Evolutionary conservation across 2,888 invertebrate genomes (phyloP).

Genomic region (Xestoiulus laeticollis): DNA sequence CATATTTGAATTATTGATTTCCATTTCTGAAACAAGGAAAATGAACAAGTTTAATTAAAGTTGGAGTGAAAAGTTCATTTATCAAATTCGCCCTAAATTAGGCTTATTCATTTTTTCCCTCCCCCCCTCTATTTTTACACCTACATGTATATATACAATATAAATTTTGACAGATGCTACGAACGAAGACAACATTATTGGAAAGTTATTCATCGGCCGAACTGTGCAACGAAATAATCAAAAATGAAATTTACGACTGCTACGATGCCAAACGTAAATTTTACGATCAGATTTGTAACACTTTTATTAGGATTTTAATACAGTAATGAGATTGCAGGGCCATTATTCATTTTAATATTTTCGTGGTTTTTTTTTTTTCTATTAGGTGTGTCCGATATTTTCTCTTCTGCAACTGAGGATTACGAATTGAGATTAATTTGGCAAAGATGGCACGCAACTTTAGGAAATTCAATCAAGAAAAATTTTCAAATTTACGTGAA

Average conservation of each 20-base stretch:
- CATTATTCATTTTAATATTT: neutral
- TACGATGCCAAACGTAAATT: neutral
- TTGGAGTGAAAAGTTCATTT: neutral
- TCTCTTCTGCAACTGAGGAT: neutral
- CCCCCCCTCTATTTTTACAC: neutral
- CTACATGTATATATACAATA: neutral
- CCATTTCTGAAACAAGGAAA: neutral
- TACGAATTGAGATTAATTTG: neutral
- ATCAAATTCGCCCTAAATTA: neutral
- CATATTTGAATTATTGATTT: too few relatives aligned
- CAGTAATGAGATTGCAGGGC: neutral
- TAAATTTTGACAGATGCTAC: neutral
- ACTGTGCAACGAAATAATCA: neutral
- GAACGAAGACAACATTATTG: neutral
- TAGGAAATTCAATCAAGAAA: neutral
- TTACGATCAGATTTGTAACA: neutral
- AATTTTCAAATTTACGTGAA: conserved; percentile 46
- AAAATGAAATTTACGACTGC: neutral
- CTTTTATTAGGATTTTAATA: neutral
- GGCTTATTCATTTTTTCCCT: too few relatives aligned
- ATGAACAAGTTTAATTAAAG: neutral
- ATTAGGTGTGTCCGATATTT: neutral
- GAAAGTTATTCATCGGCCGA: neutral
- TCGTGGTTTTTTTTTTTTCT: neutral
- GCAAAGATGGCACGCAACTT: neutral